Base-by-base conservation (phyloP, 2,797 vertebrate species). In the Loriculus beryllinus region DNA sequence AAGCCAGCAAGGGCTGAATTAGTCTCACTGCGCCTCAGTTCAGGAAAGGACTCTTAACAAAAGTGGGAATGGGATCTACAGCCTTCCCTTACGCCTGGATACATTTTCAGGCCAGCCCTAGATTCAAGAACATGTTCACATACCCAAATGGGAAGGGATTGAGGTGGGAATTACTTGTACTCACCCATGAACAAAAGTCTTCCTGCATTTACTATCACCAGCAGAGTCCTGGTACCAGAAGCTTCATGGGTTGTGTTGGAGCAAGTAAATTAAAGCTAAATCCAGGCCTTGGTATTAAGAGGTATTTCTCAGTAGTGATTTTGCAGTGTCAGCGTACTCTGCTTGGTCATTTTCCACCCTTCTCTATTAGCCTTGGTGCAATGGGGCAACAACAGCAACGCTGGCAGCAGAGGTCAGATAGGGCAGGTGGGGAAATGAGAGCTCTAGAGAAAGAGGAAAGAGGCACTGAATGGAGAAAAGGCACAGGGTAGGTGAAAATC, bases 151-250 rank as follows among this genome's bases (percentile, higher is more conserved):
- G 42, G 18, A 86, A 56, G 17, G 22, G 43, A 49, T 3, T 60
- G 54, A 90, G 25, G 14, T 39, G 51, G 74, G 47, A 70, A 23
- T 37, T 51, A 37, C 67, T 74, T 31, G 14, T 48, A 93, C 60
- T 82, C 64, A 84, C 51, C 12, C 16, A 16, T 7, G 2, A 2
- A 64, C 47, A 42, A 35, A 21, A 65, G 4, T 9, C 40, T 71
- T 87, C 68, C 43, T 74, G n/a, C 0, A 0, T 64, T 74, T 60
- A 18, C 23, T 64, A 4, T 3, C 0, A 1, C 23, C 0, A 0
- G 10, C 37, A 17, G 39, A 60, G 29, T 72, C 54, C 17, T 35
- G 22, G 19, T 14, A 29, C 40, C 67, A 74, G 60, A 45, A 68
- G 21, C 51, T 43, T 26, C 11, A 7, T 4, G 52, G 45, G 25